phyloP scores from a whole-genome alignment of 2,888 invertebrate genomes.

The Scaeva pyrastri region DNA sequence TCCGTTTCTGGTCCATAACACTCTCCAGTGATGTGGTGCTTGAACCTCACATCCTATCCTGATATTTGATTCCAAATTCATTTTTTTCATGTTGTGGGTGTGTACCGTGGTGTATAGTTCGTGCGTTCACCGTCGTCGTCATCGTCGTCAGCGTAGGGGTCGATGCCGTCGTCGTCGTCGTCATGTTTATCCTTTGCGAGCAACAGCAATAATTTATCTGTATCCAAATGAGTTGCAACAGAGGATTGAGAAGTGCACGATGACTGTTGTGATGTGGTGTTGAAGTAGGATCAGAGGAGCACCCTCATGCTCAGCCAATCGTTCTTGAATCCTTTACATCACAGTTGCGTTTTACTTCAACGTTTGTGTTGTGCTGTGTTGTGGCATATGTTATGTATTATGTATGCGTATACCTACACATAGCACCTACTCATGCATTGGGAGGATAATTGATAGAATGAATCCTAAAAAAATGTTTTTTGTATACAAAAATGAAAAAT shows the following conservation, averaged over 20 bases:
- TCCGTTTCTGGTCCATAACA: background rate
- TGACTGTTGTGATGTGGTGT: slow-evolving; percentile 59
- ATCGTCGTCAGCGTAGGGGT: background rate
- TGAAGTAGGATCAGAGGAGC: slow-evolving; percentile 33
- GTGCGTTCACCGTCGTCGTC: slow-evolving; percentile 10
- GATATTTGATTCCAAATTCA: slow-evolving; percentile 42
- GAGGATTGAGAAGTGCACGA: slow-evolving; percentile 58
- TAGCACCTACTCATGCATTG: slow-evolving; percentile 57
- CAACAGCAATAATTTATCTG: slow-evolving; percentile 58
- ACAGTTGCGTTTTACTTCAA: slow-evolving; percentile 20
- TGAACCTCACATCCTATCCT: slow-evolving; percentile 41
- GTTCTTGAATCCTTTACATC: slow-evolving; percentile 18
- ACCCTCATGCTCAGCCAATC: slow-evolving; percentile 28
- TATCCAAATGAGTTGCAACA: slow-evolving; percentile 65
- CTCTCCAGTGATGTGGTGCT: slow-evolving; percentile 27
- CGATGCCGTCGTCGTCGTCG: background rate
- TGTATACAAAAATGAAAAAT: slow-evolving; percentile 58
- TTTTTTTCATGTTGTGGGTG: slow-evolving; percentile 15
- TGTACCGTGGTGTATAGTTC: too few species aligned
- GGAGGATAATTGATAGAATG: slow-evolving; percentile 72
- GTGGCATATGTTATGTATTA: background rate
- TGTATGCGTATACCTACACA: background rate
- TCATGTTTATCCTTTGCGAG: slow-evolving; percentile 60
- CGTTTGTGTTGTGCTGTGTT: too few species aligned
- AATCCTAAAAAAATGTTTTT: slow-evolving; percentile 63